These are phyloP conservation scores for Psittacula cyanocephala DNA, from an alignment of 2,113 vertebrate species.

Conservation along the genomic window DNA sequence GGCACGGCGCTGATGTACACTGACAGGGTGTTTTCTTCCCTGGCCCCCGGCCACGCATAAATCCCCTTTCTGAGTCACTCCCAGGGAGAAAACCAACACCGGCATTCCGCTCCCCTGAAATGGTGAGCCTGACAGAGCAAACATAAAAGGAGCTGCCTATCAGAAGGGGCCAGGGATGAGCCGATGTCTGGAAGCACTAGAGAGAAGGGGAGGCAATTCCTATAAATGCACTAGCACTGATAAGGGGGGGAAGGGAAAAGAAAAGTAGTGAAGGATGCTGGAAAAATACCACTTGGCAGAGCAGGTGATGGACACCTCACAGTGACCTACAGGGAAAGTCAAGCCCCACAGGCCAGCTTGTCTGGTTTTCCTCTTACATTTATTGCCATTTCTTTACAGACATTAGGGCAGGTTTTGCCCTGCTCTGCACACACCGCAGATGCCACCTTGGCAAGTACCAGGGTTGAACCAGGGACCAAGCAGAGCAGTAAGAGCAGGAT, in stretches of 20 bases:
- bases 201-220: background rate
- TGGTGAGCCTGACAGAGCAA: conserved; percentile 41
- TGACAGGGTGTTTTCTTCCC: conserved; percentile 49
- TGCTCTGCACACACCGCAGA: background rate
- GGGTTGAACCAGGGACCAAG: conserved; percentile 8
- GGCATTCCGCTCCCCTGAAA: conserved; percentile 48
- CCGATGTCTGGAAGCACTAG: background rate
- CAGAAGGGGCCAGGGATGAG: background rate
- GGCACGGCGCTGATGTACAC: conserved; percentile 3
- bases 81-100: conserved; percentile 65
- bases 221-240: background rate
- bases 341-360: background rate
- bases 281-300: conserved; percentile 23
- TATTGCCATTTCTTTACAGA: background rate
- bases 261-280: background rate
- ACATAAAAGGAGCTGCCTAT: conserved; percentile 43
- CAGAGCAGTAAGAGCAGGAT: conserved; percentile 28
- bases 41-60: background rate
- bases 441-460: conserved; percentile 1
- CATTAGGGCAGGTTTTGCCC: background rate
- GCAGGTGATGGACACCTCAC: background rate
- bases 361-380: background rate
- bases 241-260: background rate
- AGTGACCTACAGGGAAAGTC: background rate
- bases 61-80: conserved; percentile 50